Conservation (phyloP, 2,888 invertebrate species). For the Leptinotarsa rubiginosa region DNA sequence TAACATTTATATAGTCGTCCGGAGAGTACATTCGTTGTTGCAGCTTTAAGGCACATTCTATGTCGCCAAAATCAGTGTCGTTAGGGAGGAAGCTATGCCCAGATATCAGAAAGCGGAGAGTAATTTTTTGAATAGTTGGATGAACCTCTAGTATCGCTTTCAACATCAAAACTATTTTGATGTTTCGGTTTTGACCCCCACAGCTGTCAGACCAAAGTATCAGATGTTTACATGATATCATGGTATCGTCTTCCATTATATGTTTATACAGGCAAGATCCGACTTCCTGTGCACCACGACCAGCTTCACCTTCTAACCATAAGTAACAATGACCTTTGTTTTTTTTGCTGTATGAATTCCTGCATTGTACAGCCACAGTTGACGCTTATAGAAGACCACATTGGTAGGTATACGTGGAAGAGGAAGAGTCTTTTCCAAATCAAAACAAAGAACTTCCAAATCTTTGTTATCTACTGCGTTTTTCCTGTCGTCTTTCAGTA, state of each 20-base stretch:
- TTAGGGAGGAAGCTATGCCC: conserved; percentile 35
- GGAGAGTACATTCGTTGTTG: conserved; percentile 40
- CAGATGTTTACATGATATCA: conserved; percentile 28
- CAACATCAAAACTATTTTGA: conserved; percentile 43
- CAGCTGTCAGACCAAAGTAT: conserved; percentile 47
- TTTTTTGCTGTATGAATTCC: conserved; percentile 45
- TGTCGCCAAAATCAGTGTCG: conserved; percentile 35
- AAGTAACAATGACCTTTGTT: conserved; percentile 33
- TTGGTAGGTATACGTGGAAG: conserved; percentile 41
- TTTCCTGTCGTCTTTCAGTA: conserved; percentile 32
- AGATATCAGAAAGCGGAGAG: conserved; percentile 31
- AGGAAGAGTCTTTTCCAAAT: conserved; percentile 40
- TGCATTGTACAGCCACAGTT: conserved; percentile 52
- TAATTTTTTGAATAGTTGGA: conserved; percentile 29
- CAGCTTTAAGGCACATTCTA: conserved; percentile 34
- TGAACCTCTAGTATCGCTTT: conserved; percentile 37
- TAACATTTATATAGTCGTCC: conserved; percentile 38
- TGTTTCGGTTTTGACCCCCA: conserved; percentile 43
- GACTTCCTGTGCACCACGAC: conserved; percentile 45
- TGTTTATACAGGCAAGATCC: conserved; percentile 41
- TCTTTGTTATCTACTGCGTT: conserved; percentile 29
- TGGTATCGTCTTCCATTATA: conserved; percentile 30
- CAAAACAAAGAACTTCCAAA: conserved; percentile 67
- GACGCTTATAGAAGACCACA: conserved; percentile 52
- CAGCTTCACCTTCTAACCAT: conserved; percentile 51